phyloP scores from a whole-genome alignment of 1,140 invertebrate species.

The Drosophila biarmipes region DNA sequence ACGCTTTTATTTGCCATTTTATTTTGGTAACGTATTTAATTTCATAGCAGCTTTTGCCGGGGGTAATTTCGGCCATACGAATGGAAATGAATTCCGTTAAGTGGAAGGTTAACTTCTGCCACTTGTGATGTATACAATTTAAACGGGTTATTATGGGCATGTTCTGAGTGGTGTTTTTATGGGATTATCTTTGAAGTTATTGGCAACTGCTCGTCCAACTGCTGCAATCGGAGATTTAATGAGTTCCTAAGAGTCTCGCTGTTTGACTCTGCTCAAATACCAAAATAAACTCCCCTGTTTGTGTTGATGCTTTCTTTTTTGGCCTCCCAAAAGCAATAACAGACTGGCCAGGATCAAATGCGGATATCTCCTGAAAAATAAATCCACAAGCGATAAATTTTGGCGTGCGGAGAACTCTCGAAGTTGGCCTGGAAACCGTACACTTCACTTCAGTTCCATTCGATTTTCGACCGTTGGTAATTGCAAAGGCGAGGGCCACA shows the following conservation, averaged over 20 bases:
- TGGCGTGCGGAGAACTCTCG: constrained; percentile 18
- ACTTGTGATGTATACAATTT: constrained; percentile 12
- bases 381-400: constrained; percentile 62
- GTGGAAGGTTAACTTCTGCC: constrained; percentile 33
- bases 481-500: constrained; percentile 45
- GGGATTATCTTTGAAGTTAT: constrained; percentile 1
- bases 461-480: constrained; percentile 37
- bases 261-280: neutral
- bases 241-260: constrained; percentile 15
- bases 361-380: constrained; percentile 55
- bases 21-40: constrained; percentile 69
- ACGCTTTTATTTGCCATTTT: constrained; percentile 66
- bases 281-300: constrained; percentile 23
- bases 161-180: constrained; percentile 4
- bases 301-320: constrained; percentile 6
- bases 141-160: constrained; percentile 17
- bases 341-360: constrained; percentile 20
- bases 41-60: constrained; percentile 61
- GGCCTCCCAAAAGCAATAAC: constrained; percentile 25
- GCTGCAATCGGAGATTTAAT: constrained; percentile 18
- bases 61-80: constrained; percentile 36
- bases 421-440: constrained; percentile 38
- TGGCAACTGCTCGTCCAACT: neutral
- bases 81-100: constrained; percentile 42
- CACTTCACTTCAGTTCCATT: constrained; percentile 21